Conservation (phyloP, 92 coral and sea anemone species). For the Phenganax subtilis region DNA sequence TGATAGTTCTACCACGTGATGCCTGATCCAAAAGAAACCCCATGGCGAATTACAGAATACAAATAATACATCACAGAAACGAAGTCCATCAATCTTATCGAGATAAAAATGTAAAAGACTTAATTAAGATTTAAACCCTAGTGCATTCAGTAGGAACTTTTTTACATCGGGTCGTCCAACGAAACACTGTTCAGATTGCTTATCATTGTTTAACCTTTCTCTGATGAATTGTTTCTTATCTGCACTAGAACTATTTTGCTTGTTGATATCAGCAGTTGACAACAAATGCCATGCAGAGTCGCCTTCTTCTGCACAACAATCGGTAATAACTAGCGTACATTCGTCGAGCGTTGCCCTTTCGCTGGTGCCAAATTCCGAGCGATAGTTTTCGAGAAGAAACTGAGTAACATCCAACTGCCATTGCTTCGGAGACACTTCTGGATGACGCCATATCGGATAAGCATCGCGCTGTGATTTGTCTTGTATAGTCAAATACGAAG, state of each 20-base stretch:
- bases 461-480: neutral
- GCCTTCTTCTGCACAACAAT: neutral
- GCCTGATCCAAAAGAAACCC: too few relatives aligned
- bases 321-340: neutral
- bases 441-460: slow-evolving; percentile 7
- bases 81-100: too few relatives aligned
- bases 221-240: neutral
- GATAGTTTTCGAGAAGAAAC: neutral
- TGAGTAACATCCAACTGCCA: slow-evolving; percentile 8
- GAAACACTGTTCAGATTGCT: neutral
- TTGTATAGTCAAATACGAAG: slow-evolving; percentile 8
- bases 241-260: neutral
- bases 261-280: neutral
- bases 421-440: neutral
- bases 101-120: too few relatives aligned
- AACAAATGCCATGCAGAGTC: neutral
- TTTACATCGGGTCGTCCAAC: neutral
- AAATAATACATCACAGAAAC: too few relatives aligned
- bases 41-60: too few relatives aligned
- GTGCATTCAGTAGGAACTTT: too few relatives aligned
- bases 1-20: too few relatives aligned
- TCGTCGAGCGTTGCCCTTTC: neutral
- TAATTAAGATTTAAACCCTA: too few relatives aligned
- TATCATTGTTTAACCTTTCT: neutral
- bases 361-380: neutral